These are phyloP conservation scores for Urophycis tenuis DNA, from an alignment of 2,797 vertebrate species.

Conservation along the genomic window DNA sequence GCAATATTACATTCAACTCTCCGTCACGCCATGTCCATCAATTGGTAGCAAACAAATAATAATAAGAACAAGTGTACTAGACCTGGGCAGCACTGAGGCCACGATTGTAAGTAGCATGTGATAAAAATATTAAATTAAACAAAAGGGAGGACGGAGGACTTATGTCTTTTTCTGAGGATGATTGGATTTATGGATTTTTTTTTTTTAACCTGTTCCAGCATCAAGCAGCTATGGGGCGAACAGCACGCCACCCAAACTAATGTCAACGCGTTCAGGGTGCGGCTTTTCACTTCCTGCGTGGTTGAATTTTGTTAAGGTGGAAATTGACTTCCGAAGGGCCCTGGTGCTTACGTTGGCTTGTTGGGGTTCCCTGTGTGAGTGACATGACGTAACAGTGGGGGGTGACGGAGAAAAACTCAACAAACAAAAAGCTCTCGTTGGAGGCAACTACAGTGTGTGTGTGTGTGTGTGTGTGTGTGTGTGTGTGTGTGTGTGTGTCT, in stretches of 20 bases:
- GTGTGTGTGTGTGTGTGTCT: slow-evolving; percentile 16
- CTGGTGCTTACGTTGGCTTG: slow-evolving; percentile 57
- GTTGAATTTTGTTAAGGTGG: slow-evolving; percentile 35
- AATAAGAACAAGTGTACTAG: slow-evolving; percentile 36
- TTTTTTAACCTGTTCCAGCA: background rate
- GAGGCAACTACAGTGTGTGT: slow-evolving; percentile 4
- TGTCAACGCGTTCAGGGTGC: slow-evolving; percentile 5
- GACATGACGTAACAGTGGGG: background rate
- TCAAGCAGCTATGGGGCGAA: background rate
- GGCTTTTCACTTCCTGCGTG: slow-evolving; percentile 33
- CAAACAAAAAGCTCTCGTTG: background rate
- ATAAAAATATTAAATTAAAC: background rate
- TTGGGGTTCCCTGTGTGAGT: slow-evolving; percentile 9
- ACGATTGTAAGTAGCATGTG: slow-evolving; percentile 25
- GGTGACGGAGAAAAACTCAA: background rate
- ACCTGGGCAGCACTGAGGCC: slow-evolving; percentile 13
- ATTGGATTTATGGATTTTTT: background rate
- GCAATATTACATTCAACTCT: slow-evolving; percentile 56
- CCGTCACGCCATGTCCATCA: slow-evolving; percentile 23
- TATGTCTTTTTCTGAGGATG: background rate
- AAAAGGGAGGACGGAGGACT: slow-evolving; percentile 2
- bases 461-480: slow-evolving; percentile 36
- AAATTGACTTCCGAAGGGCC: slow-evolving; percentile 61
- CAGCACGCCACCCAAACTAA: background rate
- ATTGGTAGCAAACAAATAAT: slow-evolving; percentile 35